Evolutionary conservation across 2,113 vertebrate genomes (phyloP).

Genomic region (Gymnorhina tibicen): DNA sequence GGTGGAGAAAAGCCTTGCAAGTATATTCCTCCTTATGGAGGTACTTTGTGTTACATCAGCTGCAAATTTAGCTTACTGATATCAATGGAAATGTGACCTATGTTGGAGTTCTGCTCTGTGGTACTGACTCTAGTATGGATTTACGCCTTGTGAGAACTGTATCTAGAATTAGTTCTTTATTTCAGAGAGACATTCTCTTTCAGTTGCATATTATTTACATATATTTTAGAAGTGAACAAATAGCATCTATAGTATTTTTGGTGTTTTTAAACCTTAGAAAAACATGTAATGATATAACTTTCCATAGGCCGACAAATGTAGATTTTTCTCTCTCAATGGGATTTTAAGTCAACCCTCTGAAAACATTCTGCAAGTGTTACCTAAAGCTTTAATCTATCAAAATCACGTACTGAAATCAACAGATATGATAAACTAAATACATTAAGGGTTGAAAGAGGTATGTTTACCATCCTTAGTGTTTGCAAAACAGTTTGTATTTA

Average conservation of each 20-base stretch:
- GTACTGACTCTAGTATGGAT: neutral
- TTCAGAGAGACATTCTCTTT: neutral
- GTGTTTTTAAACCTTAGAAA: neutral
- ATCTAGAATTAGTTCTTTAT: neutral
- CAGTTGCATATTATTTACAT: neutral
- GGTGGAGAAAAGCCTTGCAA: neutral
- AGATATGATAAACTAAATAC: neutral
- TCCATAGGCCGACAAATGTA: neutral
- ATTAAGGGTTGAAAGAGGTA: neutral
- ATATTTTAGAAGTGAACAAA: neutral
- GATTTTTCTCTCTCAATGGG: neutral
- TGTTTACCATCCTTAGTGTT: neutral
- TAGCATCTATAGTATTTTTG: neutral
- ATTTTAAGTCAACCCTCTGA: neutral
- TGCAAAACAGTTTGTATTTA: neutral
- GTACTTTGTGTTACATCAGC: neutral
- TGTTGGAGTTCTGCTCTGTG: neutral
- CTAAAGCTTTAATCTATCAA: neutral
- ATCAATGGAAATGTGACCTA: neutral
- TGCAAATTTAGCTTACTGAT: neutral
- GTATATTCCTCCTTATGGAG: neutral
- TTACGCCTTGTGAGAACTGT: neutral
- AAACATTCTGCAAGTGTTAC: neutral
- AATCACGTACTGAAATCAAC: neutral
- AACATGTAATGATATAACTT: neutral